A percentile compares a stretch with the other conserved stretches of the same genome.
These are phyloP conservation scores for Gortyna flavago DNA, from an alignment of 2,888 invertebrate species.

Conservation along the genomic window DNA sequence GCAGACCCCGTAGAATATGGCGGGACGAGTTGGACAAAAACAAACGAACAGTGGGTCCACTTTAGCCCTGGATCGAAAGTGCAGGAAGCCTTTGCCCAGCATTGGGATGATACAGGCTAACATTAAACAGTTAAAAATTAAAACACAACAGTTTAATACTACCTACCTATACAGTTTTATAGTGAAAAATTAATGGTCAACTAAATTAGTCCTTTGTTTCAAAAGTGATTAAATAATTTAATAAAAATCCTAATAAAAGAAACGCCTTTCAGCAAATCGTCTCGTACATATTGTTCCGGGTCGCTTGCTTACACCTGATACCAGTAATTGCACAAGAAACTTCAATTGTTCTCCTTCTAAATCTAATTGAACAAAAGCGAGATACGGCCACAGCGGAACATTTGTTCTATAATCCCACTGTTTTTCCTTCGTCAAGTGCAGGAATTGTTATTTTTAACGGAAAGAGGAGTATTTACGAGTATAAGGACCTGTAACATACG, in stretches of 20 bases:
- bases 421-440: slow-evolving; percentile 37
- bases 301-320: slow-evolving; percentile 47
- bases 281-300: slow-evolving; percentile 22
- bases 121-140: no score
- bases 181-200: no score
- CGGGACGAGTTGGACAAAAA: no score
- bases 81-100: no score
- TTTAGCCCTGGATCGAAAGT: no score
- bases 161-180: neutral
- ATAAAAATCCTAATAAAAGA: neutral
- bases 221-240: neutral
- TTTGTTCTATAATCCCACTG: slow-evolving; percentile 53
- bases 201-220: neutral
- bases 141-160: no score
- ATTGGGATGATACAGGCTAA: no score
- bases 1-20: no score
- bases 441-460: slow-evolving; percentile 52
- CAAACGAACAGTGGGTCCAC: no score
- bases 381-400: slow-evolving; percentile 55
- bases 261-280: neutral
- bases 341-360: slow-evolving; percentile 61
- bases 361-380: slow-evolving; percentile 66
- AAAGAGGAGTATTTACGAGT: slow-evolving; percentile 31
- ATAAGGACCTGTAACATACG: slow-evolving; percentile 31
- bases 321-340: slow-evolving; percentile 49